These are phyloP conservation scores for Andrena dorsata DNA, from an alignment of 2,888 invertebrate genomes.

Conservation along the genomic window DNA sequence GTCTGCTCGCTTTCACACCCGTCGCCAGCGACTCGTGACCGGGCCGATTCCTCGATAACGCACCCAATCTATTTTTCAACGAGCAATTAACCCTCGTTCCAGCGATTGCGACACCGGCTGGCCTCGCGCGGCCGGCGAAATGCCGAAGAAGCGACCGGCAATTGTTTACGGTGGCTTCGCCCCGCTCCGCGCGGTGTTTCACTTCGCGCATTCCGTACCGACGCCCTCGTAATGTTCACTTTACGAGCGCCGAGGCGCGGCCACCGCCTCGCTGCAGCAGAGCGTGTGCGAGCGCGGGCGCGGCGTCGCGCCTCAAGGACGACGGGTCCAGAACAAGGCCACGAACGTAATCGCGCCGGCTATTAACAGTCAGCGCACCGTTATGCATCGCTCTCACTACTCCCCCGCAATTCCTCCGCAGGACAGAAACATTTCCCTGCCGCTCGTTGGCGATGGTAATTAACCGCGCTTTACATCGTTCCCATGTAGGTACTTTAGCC, in stretches of 20 bases:
- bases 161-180: background rate
- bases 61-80: background rate
- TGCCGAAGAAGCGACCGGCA: background rate
- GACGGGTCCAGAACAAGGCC: slow-evolving; percentile 65
- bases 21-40: background rate
- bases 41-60: background rate
- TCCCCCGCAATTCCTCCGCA: slow-evolving; percentile 7
- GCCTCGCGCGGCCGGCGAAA: background rate
- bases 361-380: slow-evolving; percentile 43
- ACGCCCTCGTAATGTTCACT: slow-evolving; percentile 38
- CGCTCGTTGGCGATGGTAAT: background rate
- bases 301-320: slow-evolving; percentile 58
- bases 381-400: slow-evolving; percentile 15
- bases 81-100: slow-evolving; percentile 6
- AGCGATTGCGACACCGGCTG: background rate
- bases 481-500: background rate
- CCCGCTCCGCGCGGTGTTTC: background rate
- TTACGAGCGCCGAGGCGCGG: slow-evolving; percentile 36
- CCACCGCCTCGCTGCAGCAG: slow-evolving; percentile 24
- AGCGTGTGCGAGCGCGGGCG: slow-evolving; percentile 32
- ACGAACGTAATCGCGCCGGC: slow-evolving; percentile 34
- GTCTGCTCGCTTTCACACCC: background rate
- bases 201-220: background rate
- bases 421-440: slow-evolving; percentile 7
- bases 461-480: background rate